Conservation (phyloP, 2,797 vertebrate genomes). For the Onychomys leucogaster region DNA sequence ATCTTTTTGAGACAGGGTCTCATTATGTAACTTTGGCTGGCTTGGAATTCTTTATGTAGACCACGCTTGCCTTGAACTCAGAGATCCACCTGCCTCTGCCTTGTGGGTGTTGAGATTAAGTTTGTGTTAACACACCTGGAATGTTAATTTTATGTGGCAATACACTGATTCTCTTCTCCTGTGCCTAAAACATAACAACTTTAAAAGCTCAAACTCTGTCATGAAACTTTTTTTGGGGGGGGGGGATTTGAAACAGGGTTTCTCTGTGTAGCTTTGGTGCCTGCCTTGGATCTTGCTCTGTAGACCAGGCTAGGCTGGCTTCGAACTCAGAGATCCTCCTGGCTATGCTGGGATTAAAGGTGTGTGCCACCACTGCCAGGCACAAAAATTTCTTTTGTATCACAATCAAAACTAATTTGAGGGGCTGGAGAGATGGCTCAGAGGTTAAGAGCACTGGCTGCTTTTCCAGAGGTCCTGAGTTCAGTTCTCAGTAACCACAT, state of each 20-base stretch:
- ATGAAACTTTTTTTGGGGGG: constrained; percentile 51
- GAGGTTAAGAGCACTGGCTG: too few relatives aligned
- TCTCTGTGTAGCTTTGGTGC: too few relatives aligned
- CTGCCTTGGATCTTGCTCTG: too few relatives aligned
- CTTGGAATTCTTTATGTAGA: background rate
- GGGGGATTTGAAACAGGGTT: too few relatives aligned
- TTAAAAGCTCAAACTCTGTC: constrained; percentile 56
- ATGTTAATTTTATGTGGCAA: background rate
- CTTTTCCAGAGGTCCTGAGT: too few relatives aligned
- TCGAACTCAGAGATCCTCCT: too few relatives aligned
- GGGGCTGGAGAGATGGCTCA: too few relatives aligned
- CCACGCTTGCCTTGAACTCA: background rate
- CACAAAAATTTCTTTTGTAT: constrained; percentile 42
- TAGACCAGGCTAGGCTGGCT: too few relatives aligned
- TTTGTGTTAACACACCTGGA: background rate
- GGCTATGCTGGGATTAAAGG: too few relatives aligned
- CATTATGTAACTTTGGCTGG: background rate
- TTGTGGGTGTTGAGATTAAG: background rate
- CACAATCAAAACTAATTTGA: constrained; percentile 24
- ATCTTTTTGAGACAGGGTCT: background rate
- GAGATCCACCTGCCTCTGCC: background rate
- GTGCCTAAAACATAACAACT: constrained; percentile 37
- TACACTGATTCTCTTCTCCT: background rate
- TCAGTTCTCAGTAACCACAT: too few relatives aligned
- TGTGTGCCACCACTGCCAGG: too few relatives aligned